Evolutionary conservation across 2,888 invertebrate species (phyloP).

Genomic region (Panopea generosa): DNA sequence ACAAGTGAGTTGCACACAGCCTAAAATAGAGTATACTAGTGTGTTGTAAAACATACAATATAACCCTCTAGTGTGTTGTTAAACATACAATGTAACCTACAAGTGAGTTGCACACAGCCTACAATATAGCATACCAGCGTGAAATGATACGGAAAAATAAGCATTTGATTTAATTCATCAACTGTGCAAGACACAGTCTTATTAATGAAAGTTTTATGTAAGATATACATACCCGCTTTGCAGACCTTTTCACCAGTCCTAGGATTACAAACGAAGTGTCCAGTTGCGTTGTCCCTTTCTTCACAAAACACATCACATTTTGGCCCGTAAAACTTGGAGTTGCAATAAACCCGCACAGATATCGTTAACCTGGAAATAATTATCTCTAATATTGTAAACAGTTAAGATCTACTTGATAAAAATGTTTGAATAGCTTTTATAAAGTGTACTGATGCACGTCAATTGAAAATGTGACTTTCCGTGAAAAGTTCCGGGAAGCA

Average conservation of each 20-base stretch:
- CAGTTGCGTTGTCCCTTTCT: slow-evolving; percentile 51
- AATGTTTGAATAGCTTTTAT: no score
- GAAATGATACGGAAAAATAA: not conserved
- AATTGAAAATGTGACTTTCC: no score
- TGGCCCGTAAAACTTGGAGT: slow-evolving; percentile 63
- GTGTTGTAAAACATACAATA: not conserved
- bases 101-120: no score
- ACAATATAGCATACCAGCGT: not conserved
- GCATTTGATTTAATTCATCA: not conserved
- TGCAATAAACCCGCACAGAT: slow-evolving; percentile 63
- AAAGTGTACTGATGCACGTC: no score
- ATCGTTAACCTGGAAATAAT: slow-evolving; percentile 64
- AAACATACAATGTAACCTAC: no score
- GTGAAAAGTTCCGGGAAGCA: no score
- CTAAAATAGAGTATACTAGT: not conserved
- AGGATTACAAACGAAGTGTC: slow-evolving; percentile 70
- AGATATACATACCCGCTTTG: slow-evolving; percentile 47
- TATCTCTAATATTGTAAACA: no score
- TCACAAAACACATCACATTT: slow-evolving; percentile 64
- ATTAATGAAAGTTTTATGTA: no score
- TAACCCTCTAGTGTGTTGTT: not conserved
- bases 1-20: no score
- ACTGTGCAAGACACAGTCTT: no score
- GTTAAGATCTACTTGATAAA: no score
- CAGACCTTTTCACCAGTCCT: slow-evolving; percentile 61